Conservation (phyloP, 2,113 vertebrate genomes). For the Rhipidura dahli region DNA sequence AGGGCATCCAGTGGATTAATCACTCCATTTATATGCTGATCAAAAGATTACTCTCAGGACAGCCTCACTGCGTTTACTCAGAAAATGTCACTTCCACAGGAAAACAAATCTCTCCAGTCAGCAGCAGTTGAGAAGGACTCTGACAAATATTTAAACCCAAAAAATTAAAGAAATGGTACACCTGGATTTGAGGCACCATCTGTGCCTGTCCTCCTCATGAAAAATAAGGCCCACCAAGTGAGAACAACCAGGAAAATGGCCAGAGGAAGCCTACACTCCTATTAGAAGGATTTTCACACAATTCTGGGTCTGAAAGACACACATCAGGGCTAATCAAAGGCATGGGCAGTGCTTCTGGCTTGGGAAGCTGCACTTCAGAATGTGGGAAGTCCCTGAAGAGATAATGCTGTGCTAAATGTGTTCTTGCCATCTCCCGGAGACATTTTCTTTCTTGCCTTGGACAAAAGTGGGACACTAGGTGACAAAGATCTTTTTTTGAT, state of each 20-base stretch:
- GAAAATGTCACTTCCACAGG: conserved; percentile 7
- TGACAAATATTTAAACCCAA: neutral
- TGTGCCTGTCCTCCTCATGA: neutral
- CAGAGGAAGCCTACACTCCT: neutral
- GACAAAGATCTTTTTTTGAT: neutral
- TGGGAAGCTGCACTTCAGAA: neutral
- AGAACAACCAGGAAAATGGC: neutral
- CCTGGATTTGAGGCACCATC: neutral
- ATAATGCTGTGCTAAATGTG: accelerated
- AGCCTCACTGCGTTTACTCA: neutral
- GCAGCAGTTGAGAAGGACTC: neutral
- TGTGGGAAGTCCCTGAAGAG: neutral
- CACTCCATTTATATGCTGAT: conserved; percentile 20
- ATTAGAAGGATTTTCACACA: neutral
- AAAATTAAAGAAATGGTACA: conserved; percentile 7
- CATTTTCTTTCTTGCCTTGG: neutral
- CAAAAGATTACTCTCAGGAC: conserved; percentile 19
- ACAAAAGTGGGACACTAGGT: neutral
- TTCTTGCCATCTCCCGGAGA: accelerated
- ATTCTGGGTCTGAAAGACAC: neutral
- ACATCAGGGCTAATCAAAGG: neutral
- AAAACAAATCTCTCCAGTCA: conserved; percentile 20
- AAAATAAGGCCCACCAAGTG: neutral
- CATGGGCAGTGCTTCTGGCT: neutral
- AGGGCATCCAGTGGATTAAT: conserved; percentile 46